These are phyloP conservation scores for Nomada fucata DNA, from an alignment of 2,888 invertebrate genomes.

Conservation along the genomic window DNA sequence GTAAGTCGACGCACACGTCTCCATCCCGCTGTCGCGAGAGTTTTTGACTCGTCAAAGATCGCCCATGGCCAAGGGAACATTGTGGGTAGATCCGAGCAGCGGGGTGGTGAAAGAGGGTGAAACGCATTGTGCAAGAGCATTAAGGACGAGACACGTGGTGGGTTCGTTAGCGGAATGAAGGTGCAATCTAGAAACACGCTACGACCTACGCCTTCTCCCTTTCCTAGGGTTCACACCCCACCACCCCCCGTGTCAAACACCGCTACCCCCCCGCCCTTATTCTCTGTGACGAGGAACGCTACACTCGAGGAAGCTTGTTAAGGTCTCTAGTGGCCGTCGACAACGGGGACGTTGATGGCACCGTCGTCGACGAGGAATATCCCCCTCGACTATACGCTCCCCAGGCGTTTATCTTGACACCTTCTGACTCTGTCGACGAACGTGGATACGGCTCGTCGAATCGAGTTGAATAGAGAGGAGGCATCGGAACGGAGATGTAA, in stretches of 20 bases:
- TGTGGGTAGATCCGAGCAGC: conserved; percentile 27
- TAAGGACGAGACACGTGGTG: conserved; percentile 61
- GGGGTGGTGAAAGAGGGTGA: conserved; percentile 24
- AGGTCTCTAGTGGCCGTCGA: conserved; percentile 68
- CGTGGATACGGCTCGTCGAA: conserved; percentile 1
- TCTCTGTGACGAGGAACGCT: conserved; percentile 51
- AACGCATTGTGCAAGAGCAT: conserved; percentile 62
- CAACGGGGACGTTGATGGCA: conserved; percentile 51
- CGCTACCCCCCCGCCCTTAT: conserved; percentile 35
- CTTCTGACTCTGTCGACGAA: not conserved
- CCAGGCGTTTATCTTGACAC: conserved; percentile 39
- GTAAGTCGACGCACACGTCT: not conserved
- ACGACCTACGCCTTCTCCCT: conserved; percentile 31
- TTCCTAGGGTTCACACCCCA: not conserved
- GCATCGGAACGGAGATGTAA: not conserved
- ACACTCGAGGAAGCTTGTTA: conserved; percentile 77
- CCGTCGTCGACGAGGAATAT: conserved; percentile 53
- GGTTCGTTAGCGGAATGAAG: conserved; percentile 79
- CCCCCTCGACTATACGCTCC: conserved; percentile 32
- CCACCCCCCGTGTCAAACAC: conserved; percentile 16
- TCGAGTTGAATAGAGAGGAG: not conserved
- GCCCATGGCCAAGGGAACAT: conserved; percentile 26
- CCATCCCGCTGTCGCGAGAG: conserved; percentile 21
- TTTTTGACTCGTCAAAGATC: conserved; percentile 30
- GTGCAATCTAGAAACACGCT: conserved; percentile 70